These are phyloP conservation scores for Lipophrys pholis DNA, from an alignment of 2,113 vertebrate species.

Conservation along the genomic window DNA sequence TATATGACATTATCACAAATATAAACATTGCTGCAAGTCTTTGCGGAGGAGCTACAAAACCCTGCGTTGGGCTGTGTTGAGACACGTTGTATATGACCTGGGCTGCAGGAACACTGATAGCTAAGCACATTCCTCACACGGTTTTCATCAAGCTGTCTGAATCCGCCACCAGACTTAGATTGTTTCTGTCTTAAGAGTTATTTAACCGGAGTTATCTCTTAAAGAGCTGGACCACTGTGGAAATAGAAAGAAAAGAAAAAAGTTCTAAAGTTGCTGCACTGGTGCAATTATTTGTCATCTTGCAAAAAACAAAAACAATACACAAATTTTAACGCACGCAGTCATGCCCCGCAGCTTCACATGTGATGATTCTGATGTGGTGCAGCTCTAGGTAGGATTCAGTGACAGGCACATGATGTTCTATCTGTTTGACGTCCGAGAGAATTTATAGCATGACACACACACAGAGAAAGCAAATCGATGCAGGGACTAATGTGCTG, in stretches of 20 bases:
- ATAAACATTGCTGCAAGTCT: constrained; percentile 24
- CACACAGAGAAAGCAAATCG: not conserved
- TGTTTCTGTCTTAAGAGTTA: not conserved
- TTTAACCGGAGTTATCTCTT: not conserved
- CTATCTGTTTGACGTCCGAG: constrained; percentile 1
- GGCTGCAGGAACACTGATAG: constrained; percentile 11
- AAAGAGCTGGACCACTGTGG: not conserved
- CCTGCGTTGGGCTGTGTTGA: constrained; percentile 12
- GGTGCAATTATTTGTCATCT: too few species aligned
- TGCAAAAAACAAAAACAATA: not conserved
- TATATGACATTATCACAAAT: constrained; percentile 4
- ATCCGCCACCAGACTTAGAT: not conserved
- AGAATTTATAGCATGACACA: not conserved
- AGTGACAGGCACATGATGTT: not conserved
- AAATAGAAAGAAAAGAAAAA: not conserved
- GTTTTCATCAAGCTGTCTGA: constrained; percentile 42
- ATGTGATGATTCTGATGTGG: not conserved
- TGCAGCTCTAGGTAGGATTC: not conserved
- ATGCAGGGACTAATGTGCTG: not conserved
- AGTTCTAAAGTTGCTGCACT: not conserved
- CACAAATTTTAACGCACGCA: not conserved
- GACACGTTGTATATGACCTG: constrained; percentile 21
- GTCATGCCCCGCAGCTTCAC: not conserved
- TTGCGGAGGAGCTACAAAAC: constrained; percentile 1
- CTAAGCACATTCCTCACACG: constrained; percentile 59